phyloP scores from a whole-genome alignment of 2,113 vertebrate genomes.

The Trematomus loennbergii region DNA sequence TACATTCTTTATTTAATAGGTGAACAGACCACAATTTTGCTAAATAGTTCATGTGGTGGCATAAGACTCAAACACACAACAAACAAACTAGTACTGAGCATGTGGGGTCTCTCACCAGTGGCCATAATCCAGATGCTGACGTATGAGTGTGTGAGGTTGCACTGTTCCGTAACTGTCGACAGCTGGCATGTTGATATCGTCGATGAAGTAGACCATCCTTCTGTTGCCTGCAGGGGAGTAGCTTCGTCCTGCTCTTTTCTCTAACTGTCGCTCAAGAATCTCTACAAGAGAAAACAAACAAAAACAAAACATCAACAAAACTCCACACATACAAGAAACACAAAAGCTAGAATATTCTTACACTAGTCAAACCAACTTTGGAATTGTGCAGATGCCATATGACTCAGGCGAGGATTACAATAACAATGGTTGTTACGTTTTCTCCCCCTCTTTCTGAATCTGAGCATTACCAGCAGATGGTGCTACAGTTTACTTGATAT shows the following conservation, averaged over 20 bases:
- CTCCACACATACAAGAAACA: background rate
- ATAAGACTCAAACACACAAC: background rate
- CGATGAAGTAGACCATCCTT: constrained; percentile 85
- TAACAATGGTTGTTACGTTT: background rate
- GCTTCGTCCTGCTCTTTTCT: constrained; percentile 86
- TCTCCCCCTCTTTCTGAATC: background rate
- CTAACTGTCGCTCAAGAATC: constrained; percentile 83
- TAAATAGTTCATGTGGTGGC: background rate
- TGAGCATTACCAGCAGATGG: constrained; percentile 74
- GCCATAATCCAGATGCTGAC: constrained; percentile 84
- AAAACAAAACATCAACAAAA: background rate
- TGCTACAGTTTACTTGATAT: constrained; percentile 59
- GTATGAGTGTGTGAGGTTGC: constrained; percentile 84
- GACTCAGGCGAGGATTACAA: background rate
- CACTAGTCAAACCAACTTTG: background rate
- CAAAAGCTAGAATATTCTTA: background rate
- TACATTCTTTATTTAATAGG: background rate
- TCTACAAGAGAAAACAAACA: constrained; percentile 68
- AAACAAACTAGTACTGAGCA: background rate
- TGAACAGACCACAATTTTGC: background rate
- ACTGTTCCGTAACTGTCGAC: constrained; percentile 83
- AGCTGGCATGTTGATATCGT: constrained; percentile 88
- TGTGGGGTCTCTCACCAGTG: constrained; percentile 81
- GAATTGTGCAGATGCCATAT: background rate
- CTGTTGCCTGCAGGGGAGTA: constrained; percentile 85